Percentiles rank a stretch among this genome's conserved stretches.
These are phyloP conservation scores for Pogonus chalceus DNA, from an alignment of 1,140 invertebrate species.

Conservation along the genomic window DNA sequence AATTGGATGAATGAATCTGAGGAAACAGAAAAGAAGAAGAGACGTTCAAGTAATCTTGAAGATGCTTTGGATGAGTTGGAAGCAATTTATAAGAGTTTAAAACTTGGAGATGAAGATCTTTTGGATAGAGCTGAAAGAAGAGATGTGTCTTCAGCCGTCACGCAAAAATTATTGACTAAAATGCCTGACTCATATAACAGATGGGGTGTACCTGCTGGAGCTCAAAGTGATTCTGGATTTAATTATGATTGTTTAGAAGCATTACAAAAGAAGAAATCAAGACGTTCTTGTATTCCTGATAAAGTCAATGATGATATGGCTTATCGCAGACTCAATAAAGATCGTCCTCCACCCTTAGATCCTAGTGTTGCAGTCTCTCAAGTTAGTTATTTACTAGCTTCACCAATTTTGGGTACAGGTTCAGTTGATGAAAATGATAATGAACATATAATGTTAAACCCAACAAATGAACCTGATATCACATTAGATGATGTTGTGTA, in stretches of 20 bases:
- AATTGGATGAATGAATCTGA: slow-evolving; percentile 9
- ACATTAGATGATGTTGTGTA: slow-evolving; percentile 75
- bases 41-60: slow-evolving; percentile 67
- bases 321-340: slow-evolving; percentile 55
- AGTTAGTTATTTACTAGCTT: slow-evolving; percentile 61
- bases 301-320: slow-evolving; percentile 70
- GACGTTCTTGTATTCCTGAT: slow-evolving; percentile 45
- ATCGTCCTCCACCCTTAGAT: slow-evolving; percentile 42
- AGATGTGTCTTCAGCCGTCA: slow-evolving; percentile 46
- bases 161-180: slow-evolving; percentile 20
- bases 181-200: slow-evolving; percentile 17
- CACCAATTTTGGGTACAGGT: slow-evolving; percentile 44
- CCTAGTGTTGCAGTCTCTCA: slow-evolving; percentile 46
- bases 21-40: slow-evolving; percentile 30
- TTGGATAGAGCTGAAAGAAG: slow-evolving; percentile 65
- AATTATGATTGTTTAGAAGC: slow-evolving; percentile 27
- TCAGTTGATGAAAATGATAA: slow-evolving; percentile 32
- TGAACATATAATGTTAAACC: slow-evolving; percentile 35
- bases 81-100: slow-evolving; percentile 76
- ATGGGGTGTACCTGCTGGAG: slow-evolving; percentile 18
- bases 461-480: slow-evolving; percentile 71
- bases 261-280: slow-evolving; percentile 22
- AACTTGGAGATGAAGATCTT: slow-evolving; percentile 70
- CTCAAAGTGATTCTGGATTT: slow-evolving; percentile 30
- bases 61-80: slow-evolving; percentile 80